These are phyloP conservation scores for Eunapius fragilis DNA, from an alignment of 37 sponge, comb jelly and placozoan genomes.

Conservation along the genomic window DNA sequence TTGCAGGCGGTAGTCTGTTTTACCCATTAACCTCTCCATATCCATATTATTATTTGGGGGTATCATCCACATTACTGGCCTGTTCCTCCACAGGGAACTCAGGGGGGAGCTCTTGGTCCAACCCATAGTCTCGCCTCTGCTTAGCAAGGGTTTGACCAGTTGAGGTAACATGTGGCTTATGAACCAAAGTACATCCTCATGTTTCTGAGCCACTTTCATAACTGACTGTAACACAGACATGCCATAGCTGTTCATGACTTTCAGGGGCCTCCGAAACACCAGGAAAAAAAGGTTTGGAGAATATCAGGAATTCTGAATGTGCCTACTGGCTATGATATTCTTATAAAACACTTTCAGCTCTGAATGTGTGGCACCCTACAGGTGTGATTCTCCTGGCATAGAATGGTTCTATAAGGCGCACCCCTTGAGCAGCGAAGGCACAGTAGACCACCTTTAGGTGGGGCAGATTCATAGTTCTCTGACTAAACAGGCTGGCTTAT, in stretches of 20 bases:
- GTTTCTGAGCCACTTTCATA: not conserved
- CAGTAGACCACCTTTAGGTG: not conserved
- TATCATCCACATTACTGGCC: not conserved
- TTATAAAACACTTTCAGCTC: not conserved
- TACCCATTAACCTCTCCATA: not conserved
- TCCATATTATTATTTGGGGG: not conserved
- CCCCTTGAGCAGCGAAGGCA: not conserved
- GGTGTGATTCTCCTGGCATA: not conserved
- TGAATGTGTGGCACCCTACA: not conserved
- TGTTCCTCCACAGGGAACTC: not conserved
- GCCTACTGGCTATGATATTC: not conserved
- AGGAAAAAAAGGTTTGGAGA: not conserved
- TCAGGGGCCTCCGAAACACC: not conserved
- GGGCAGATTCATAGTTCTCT: not conserved
- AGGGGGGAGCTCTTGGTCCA: not conserved
- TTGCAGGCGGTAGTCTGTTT: not conserved
- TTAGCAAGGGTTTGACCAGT: no score
- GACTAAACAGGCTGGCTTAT: not conserved
- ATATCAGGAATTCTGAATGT: not conserved
- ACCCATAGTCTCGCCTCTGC: not conserved
- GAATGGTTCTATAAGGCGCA: not conserved
- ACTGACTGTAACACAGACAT: not conserved
- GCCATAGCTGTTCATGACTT: not conserved
- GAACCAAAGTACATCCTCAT: not conserved
- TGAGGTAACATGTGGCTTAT: no score